Conservation (phyloP, 1,140 invertebrate genomes). For the Papilio machaon region DNA sequence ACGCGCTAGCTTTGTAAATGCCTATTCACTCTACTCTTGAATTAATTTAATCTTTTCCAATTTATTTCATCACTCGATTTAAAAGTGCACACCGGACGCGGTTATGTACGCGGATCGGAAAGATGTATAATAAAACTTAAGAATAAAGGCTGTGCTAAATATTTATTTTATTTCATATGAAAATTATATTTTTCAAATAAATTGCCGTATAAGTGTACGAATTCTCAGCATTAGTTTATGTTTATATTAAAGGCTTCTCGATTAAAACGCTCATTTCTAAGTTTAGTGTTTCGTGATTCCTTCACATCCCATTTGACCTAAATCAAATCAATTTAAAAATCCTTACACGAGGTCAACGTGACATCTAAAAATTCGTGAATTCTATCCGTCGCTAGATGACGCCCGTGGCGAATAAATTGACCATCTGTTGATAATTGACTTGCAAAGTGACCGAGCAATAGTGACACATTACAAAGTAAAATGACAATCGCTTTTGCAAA, state of each 20-base stretch:
- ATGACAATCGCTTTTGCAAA: conserved; percentile 39
- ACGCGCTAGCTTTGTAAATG: too few relatives aligned
- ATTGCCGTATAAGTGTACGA: too few relatives aligned
- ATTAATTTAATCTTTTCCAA: too few relatives aligned
- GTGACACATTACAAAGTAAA: conserved; percentile 46
- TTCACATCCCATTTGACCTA: conserved; percentile 31
- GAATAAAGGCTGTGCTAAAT: too few relatives aligned
- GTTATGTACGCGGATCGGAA: too few relatives aligned
- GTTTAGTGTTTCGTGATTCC: conserved; percentile 1
- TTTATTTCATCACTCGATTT: too few relatives aligned
- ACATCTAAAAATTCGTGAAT: neutral
- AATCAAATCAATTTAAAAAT: neutral
- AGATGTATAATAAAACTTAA: too few relatives aligned
- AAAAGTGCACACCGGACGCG: too few relatives aligned
- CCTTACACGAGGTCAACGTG: neutral
- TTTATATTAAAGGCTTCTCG: neutral
- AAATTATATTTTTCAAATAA: too few relatives aligned
- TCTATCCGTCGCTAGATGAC: conserved; percentile 28
- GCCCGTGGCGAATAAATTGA: conserved; percentile 46
- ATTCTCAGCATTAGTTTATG: too few relatives aligned
- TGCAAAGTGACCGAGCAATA: conserved; percentile 43
- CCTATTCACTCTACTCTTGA: too few relatives aligned
- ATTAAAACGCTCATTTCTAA: conserved; percentile 12
- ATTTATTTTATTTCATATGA: too few relatives aligned
- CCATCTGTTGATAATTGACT: conserved; percentile 52